These are phyloP conservation scores for Macaca mulatta DNA, from an alignment of 2,113 vertebrate species.

Conservation along the genomic window DNA sequence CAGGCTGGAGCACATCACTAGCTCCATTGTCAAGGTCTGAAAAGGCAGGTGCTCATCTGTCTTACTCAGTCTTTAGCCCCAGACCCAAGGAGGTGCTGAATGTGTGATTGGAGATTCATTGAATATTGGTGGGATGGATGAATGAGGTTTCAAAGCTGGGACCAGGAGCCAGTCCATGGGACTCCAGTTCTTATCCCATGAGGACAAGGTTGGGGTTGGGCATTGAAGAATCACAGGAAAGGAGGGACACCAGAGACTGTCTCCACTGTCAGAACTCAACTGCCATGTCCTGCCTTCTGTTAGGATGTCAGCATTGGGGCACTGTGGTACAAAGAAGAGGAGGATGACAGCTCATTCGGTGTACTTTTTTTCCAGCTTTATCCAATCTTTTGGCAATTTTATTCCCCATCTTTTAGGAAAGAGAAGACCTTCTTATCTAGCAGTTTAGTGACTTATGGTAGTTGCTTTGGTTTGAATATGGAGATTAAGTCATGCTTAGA, in stretches of 20 bases:
- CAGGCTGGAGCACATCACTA: not conserved
- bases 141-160: not conserved
- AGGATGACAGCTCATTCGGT: not conserved
- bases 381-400: not conserved
- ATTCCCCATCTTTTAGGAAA: not conserved
- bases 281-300: not conserved
- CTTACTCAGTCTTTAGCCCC: not conserved
- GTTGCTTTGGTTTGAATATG: not conserved
- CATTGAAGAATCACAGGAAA: not conserved
- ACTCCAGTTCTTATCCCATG: not conserved
- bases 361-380: not conserved
- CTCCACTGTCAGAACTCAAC: rapidly evolving
- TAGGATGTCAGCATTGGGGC: not conserved
- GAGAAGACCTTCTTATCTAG: not conserved
- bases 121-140: not conserved
- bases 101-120: not conserved
- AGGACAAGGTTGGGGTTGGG: not conserved
- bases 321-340: not conserved
- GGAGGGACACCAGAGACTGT: not conserved
- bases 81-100: not conserved
- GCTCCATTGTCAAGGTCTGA: not conserved
- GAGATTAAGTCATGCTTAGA: not conserved
- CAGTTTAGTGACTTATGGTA: not conserved
- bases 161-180: not conserved
- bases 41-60: not conserved